Percentiles rank a stretch among this genome's conserved stretches.
Evolutionary conservation across 2,113 vertebrate genomes (phyloP).

Genomic region (Corynorhinus townsendii): DNA sequence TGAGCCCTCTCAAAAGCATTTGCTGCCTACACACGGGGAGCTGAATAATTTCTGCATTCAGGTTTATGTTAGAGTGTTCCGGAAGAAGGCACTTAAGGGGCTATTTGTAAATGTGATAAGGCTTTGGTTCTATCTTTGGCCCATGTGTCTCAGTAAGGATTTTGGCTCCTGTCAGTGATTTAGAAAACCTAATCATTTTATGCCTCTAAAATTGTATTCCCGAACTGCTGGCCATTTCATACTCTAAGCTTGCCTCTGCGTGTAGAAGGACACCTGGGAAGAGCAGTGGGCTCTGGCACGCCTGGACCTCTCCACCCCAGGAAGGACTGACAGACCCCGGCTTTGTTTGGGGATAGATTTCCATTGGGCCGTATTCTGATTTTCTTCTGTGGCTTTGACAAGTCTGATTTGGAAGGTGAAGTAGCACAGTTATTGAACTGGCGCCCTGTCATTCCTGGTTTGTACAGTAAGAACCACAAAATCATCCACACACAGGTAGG

Average conservation of each 20-base stretch:
- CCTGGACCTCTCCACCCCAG: not conserved
- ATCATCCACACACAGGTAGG: not conserved
- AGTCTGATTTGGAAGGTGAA: constrained; percentile 51
- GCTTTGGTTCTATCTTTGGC: constrained; percentile 49
- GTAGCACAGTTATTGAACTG: not conserved
- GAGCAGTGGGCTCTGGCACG: not conserved
- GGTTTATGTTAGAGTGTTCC: not conserved
- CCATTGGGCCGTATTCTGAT: not conserved
- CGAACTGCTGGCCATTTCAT: not conserved
- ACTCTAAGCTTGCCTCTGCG: not conserved
- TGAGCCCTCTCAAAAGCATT: constrained; percentile 1
- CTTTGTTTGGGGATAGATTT: constrained; percentile 2
- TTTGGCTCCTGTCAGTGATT: constrained; percentile 24
- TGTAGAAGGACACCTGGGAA: not conserved
- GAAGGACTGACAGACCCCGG: not conserved
- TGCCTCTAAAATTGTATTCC: constrained; percentile 32
- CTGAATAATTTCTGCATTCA: constrained; percentile 25
- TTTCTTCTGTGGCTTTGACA: constrained; percentile 19
- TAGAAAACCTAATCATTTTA: constrained; percentile 51
- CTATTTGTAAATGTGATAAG: not conserved
- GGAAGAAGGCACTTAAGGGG: not conserved
- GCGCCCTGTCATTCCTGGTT: not conserved
- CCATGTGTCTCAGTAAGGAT: constrained; percentile 3
- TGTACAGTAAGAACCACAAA: not conserved
- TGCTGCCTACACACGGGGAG: not conserved